Percentiles rank a stretch among this genome's conserved stretches.
Evolutionary conservation across 2,888 invertebrate species (phyloP).

Genomic region (Acanthosepion pharaonis): DNA sequence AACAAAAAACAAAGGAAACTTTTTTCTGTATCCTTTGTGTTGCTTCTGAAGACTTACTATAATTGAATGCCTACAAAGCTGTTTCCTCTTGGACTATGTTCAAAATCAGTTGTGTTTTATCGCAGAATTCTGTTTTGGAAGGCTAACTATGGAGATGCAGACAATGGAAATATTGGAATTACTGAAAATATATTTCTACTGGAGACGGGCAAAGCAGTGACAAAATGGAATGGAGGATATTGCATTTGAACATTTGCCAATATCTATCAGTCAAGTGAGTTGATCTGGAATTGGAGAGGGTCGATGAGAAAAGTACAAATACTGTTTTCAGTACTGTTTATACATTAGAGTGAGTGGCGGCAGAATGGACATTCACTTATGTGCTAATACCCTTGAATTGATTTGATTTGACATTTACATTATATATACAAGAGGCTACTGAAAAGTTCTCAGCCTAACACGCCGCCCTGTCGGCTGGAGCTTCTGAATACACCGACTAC

Average conservation of each 20-base stretch:
- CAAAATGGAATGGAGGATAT: neutral
- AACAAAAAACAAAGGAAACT: no score
- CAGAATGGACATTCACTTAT: neutral
- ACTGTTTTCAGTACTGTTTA: neutral
- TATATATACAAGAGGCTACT: no score
- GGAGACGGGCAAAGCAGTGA: neutral
- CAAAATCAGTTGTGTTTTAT: slow-evolving; percentile 33
- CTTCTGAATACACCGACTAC: no score
- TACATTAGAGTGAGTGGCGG: neutral
- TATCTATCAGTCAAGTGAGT: neutral
- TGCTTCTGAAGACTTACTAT: no score
- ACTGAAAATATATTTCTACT: neutral
- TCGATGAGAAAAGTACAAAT: neutral
- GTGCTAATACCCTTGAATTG: neutral
- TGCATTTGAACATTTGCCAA: neutral
- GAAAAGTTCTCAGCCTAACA: no score
- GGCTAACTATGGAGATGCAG: neutral
- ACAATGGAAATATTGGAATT: neutral
- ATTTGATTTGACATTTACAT: no score
- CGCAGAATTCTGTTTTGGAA: neutral
- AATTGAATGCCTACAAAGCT: neutral
- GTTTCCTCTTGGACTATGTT: neutral
- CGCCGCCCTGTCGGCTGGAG: no score
- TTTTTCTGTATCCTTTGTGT: no score
- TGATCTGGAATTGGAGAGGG: neutral